A percentile compares a stretch with the other conserved stretches of the same genome.
Evolutionary conservation across 2,113 vertebrate species (phyloP).

Genomic region (Burhinus bistriatus): DNA sequence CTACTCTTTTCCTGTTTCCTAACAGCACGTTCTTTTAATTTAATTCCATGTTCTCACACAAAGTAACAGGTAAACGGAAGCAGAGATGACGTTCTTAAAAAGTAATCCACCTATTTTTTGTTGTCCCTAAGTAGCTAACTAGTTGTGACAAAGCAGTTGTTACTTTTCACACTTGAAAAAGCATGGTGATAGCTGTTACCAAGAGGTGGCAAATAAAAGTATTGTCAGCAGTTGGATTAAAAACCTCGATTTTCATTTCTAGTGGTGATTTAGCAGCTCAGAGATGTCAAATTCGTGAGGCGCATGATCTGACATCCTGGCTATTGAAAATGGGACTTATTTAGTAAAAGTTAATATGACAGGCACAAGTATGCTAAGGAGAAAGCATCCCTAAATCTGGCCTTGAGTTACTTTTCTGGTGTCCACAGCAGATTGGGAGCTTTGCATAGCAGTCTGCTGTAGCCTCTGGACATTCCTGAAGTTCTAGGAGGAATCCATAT

Average conservation of each 20-base stretch:
- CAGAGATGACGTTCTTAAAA: neutral
- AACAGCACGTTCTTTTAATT: neutral
- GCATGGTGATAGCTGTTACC: neutral
- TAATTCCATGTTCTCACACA: neutral
- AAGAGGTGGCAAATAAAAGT: neutral
- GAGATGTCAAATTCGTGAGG: neutral
- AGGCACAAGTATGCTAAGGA: neutral
- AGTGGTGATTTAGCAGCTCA: neutral
- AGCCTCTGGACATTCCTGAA: neutral
- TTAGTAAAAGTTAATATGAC: neutral
- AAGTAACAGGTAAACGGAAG: neutral
- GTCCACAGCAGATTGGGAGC: neutral
- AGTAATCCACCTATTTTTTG: neutral
- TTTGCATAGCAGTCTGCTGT: neutral
- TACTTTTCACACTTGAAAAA: conserved; percentile 16
- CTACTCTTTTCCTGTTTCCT: neutral
- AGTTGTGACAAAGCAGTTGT: neutral
- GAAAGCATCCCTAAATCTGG: neutral
- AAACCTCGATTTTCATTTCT: neutral
- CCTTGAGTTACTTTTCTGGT: neutral
- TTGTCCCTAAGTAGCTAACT: neutral
- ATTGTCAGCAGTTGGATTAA: neutral
- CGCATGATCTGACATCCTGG: neutral
- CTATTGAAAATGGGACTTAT: neutral
- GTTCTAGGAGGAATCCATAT: neutral